Base-by-base conservation (phyloP, 1,140 invertebrate species). In the Drosophila parabipectinata region DNA sequence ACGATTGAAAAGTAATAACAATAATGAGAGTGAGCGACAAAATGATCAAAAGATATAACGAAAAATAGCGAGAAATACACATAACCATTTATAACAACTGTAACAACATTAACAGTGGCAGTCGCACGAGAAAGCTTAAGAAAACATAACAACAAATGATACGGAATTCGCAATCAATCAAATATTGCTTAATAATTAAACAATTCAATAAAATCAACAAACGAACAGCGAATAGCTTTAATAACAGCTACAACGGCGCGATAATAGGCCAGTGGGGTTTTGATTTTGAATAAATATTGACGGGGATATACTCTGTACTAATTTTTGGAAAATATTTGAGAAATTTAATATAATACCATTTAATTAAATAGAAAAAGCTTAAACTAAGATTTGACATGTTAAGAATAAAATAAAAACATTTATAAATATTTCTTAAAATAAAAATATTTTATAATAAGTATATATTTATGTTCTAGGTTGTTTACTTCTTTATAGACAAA, bases 161-260 rank as follows among this genome's bases (percentile, higher is more conserved):
- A 90, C 66, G 83, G 71, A 90, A 90, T 90, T 90, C 53, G 88
- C 87, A 87, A 90, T 90, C 87, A 90, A 90, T 90, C 87, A 90
- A 88, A 90, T 90, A 80, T 90, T 90, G 87, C 87, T 90, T 87
- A 90, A 90, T 87, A 90, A 90, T 90, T 90, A 77, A 88, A 83
- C 87, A 90, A 90, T 90, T 90, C 78, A 89, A 90, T 81, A 85
- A 81, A 81, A 80, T 79, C 82, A 90, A 90, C 79, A 88, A 44
- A 34, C 67, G 58, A 68, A 69, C 64, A 60, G 68, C 64, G 66
- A 79, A 75, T 79, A 69, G 63, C 66, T 66, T 77, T 66, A 79
- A 87, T 68, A 79, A 76, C 64, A 69, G 82, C 55, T 45, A 90
- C 66, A 32, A 68, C 15, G 18, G 32, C 59, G 26, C 28, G 41